A percentile compares a stretch with the other conserved stretches of the same genome.
Evolutionary conservation across 2,113 vertebrate species (phyloP).

Genomic region (Tetraodon nigroviridis): DNA sequence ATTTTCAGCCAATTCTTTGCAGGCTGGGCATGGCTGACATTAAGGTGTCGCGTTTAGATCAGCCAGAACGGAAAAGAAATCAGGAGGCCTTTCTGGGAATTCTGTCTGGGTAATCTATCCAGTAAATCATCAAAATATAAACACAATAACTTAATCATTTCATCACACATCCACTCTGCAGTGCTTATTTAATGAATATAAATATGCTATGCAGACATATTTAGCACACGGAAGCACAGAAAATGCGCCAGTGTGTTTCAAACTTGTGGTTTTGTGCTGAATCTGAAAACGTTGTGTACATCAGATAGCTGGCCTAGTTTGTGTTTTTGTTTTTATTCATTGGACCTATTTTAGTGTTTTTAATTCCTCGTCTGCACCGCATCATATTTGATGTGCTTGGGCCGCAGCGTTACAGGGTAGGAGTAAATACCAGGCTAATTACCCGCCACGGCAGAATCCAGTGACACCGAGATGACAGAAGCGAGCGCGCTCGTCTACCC

Average conservation of each 20-base stretch:
- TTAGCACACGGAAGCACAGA: too few species aligned
- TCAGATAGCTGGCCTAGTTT: not conserved
- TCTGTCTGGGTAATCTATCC: too few species aligned
- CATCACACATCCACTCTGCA: too few species aligned
- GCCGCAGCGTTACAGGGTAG: conserved; percentile 28
- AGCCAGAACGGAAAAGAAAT: not conserved
- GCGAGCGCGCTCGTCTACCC: conserved; percentile 32
- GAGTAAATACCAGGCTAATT: conserved; percentile 42
- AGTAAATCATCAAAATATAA: too few species aligned
- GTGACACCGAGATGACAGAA: conserved; percentile 50
- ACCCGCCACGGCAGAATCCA: conserved; percentile 29
- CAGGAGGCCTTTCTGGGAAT: not conserved
- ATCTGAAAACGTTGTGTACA: conserved; percentile 11
- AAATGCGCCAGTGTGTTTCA: too few species aligned
- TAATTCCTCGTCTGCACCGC: conserved; percentile 12
- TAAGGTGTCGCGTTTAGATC: not conserved
- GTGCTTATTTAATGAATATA: too few species aligned
- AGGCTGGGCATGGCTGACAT: not conserved
- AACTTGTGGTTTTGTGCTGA: not conserved
- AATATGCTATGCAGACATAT: too few species aligned
- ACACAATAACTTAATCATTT: too few species aligned
- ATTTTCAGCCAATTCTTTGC: not conserved
- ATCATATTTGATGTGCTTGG: conserved; percentile 21
- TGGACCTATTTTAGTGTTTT: conserved; percentile 21
- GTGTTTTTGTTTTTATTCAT: conserved; percentile 15